These are phyloP conservation scores for Branchinecta lindahli DNA, from an alignment of 1,140 invertebrate species.

Conservation along the genomic window DNA sequence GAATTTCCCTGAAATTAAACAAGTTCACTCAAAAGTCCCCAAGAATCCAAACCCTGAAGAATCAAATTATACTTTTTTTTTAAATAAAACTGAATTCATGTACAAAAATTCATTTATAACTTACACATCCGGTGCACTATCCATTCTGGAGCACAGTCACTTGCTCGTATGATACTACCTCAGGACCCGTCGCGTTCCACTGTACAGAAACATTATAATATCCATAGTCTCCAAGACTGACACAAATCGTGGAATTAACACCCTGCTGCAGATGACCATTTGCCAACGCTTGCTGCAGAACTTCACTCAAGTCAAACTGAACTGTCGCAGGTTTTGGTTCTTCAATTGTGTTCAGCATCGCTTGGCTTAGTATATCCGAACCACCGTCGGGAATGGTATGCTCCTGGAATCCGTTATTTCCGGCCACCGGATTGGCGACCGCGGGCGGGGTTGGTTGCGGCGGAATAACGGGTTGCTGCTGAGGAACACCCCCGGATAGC, in stretches of 20 bases:
- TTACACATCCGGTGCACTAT: too few species aligned
- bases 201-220: background rate
- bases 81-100: too few species aligned
- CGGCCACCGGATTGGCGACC: background rate
- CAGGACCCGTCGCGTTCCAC: background rate
- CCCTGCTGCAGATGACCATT: background rate
- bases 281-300: background rate
- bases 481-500: background rate
- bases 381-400: background rate
- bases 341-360: background rate
- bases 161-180: background rate
- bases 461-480: background rate
- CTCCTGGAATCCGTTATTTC: background rate
- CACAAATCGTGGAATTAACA: background rate
- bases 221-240: slow-evolving; percentile 4
- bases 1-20: too few species aligned
- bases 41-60: too few species aligned
- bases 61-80: too few species aligned
- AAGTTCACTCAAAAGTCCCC: too few species aligned
- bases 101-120: too few species aligned
- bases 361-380: background rate
- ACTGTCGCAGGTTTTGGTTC: background rate
- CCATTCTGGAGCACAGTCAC: too few species aligned
- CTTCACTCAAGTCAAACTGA: background rate
- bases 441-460: background rate